These are phyloP conservation scores for Nipponia nippon DNA, from an alignment of 2,113 vertebrate species.

Conservation along the genomic window DNA sequence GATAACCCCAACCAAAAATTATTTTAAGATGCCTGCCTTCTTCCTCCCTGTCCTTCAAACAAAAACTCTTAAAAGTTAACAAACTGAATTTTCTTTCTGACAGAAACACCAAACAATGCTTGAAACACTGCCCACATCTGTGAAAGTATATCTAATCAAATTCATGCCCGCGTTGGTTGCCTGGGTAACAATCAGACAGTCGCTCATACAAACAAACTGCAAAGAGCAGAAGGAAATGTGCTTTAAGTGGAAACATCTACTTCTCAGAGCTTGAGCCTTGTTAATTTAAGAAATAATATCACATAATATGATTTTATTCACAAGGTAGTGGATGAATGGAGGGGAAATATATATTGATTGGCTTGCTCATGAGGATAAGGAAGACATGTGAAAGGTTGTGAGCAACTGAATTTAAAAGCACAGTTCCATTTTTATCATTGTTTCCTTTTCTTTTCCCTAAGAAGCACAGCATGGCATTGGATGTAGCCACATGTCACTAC, in stretches of 20 bases:
- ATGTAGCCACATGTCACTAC: background rate
- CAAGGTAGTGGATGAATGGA: background rate
- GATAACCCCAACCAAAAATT: background rate
- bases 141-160: conserved; percentile 53
- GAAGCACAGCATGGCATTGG: background rate
- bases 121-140: conserved; percentile 18
- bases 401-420: background rate
- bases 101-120: background rate
- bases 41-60: background rate
- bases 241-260: conserved; percentile 42
- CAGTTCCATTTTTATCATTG: background rate
- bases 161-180: conserved; percentile 48
- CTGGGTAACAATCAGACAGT: conserved; percentile 68
- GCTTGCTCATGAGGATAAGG: background rate
- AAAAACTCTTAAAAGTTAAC: conserved; percentile 4
- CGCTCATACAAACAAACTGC: conserved; percentile 65
- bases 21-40: background rate
- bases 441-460: background rate
- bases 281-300: background rate
- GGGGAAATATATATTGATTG: background rate
- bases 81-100: background rate
- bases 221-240: conserved; percentile 47
- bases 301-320: background rate
- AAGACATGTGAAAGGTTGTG: background rate
- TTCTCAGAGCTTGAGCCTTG: background rate